phyloP scores from a whole-genome alignment of 2,888 invertebrate species.

The Phengaris arion region DNA sequence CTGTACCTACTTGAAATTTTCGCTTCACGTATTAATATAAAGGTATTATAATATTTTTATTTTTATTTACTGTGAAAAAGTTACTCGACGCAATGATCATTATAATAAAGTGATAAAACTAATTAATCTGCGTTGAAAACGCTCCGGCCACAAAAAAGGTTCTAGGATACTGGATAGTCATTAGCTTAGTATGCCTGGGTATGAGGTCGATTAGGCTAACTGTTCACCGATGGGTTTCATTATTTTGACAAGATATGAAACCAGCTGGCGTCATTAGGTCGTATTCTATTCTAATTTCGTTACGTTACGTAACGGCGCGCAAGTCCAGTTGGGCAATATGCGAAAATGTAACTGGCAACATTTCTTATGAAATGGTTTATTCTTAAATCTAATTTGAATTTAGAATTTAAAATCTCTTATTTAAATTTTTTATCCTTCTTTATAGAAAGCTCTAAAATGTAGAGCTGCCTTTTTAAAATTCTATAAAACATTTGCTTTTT shows the following conservation, averaged over 20 bases:
- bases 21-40: too few species aligned
- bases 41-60: too few species aligned
- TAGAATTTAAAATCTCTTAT: neutral
- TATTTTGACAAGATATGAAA: conserved; percentile 46
- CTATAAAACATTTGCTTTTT: neutral
- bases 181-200: neutral
- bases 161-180: neutral
- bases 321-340: conserved; percentile 52
- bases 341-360: conserved; percentile 45
- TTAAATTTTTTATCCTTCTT: neutral
- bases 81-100: neutral
- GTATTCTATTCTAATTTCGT: conserved; percentile 61
- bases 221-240: conserved; percentile 43
- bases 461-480: neutral
- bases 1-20: too few species aligned
- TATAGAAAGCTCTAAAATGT: neutral
- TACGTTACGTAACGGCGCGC: conserved; percentile 49
- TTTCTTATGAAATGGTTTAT: neutral
- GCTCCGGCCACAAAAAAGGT: neutral
- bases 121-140: neutral
- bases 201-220: conserved; percentile 22
- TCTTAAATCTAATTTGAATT: neutral
- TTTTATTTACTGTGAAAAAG: neutral
- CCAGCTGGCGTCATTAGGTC: conserved; percentile 45
- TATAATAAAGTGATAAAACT: neutral